A percentile compares a stretch with the other conserved stretches of the same genome.
These are phyloP conservation scores for Paragorgia papillata DNA, from an alignment of 92 coral and sea anemone genomes.

Conservation along the genomic window DNA sequence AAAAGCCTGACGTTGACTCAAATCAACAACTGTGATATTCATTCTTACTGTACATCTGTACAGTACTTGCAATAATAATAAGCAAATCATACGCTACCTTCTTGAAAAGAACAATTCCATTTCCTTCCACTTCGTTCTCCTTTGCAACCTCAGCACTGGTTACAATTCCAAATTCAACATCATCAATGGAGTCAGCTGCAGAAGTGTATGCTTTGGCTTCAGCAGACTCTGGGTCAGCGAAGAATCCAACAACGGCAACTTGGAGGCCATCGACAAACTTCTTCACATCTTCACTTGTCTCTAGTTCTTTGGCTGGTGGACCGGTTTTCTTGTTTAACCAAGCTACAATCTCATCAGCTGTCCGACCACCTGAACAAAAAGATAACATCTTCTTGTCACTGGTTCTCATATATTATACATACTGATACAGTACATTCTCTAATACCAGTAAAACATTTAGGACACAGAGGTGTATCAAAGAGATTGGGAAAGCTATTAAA, in stretches of 20 bases:
- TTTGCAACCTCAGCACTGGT: slow-evolving; percentile 77
- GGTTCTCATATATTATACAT: too few species aligned
- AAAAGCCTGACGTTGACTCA: too few species aligned
- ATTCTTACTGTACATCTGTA: too few species aligned
- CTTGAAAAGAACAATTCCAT: slow-evolving; percentile 87
- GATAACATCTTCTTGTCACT: not conserved
- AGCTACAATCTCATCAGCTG: slow-evolving; percentile 72
- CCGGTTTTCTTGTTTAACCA: slow-evolving; percentile 98
- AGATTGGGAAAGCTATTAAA: too few species aligned
- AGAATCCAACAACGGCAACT: slow-evolving; percentile 89
- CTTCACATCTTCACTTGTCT: slow-evolving; percentile 76
- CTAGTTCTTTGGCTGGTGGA: slow-evolving; percentile 85
- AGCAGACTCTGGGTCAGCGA: slow-evolving; percentile 77
- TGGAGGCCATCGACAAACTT: slow-evolving; percentile 69
- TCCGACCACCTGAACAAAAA: slow-evolving; percentile 80
- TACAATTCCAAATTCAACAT: slow-evolving; percentile 87
- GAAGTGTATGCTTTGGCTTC: slow-evolving; percentile 79
- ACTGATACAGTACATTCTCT: too few species aligned
- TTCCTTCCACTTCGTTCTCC: slow-evolving; percentile 81
- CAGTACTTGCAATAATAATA: too few species aligned
- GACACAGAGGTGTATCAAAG: too few species aligned
- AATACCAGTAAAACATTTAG: too few species aligned
- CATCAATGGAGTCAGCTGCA: slow-evolving; percentile 95
- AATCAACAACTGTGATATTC: too few species aligned
- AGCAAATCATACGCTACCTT: slow-evolving; percentile 57